Evolutionary conservation across 1,140 invertebrate genomes (phyloP).

Genomic region (Atta cephalotes): DNA sequence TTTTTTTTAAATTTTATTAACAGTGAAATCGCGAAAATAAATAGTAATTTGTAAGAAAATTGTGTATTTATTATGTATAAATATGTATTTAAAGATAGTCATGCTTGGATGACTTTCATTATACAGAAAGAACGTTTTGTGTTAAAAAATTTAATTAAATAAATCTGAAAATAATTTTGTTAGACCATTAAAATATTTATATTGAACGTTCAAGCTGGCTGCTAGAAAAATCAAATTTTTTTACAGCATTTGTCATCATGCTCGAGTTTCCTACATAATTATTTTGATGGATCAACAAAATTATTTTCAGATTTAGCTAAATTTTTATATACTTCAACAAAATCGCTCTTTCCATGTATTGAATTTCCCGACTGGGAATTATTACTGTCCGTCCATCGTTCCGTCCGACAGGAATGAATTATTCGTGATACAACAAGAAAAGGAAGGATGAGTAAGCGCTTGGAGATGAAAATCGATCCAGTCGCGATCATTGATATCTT

Average conservation of each 20-base stretch:
- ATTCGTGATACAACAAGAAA: not conserved
- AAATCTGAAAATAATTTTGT: too few species aligned
- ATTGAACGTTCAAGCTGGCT: too few species aligned
- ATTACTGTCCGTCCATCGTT: conserved; percentile 50
- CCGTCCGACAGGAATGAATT: conserved; percentile 57
- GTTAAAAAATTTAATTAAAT: too few species aligned
- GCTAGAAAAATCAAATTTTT: too few species aligned
- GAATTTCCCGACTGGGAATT: conserved; percentile 7
- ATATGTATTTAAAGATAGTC: not conserved
- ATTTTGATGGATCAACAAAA: too few species aligned
- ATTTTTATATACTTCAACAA: too few species aligned
- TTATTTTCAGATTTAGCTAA: too few species aligned
- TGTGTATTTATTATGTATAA: not conserved
- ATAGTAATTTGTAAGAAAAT: not conserved
- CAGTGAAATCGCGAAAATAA: conserved; percentile 12
- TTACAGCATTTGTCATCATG: too few species aligned
- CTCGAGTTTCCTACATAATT: too few species aligned
- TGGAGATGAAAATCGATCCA: conserved; percentile 50
- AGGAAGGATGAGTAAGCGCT: not conserved
- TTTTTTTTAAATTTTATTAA: not conserved
- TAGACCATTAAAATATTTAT: too few species aligned
- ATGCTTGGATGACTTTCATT: conserved; percentile 16
- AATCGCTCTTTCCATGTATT: not conserved
- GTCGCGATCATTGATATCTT: conserved; percentile 34
- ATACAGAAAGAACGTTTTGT: too few species aligned